Base-by-base conservation (phyloP, 2,888 invertebrate species). In the Phaedon cochleariae region DNA sequence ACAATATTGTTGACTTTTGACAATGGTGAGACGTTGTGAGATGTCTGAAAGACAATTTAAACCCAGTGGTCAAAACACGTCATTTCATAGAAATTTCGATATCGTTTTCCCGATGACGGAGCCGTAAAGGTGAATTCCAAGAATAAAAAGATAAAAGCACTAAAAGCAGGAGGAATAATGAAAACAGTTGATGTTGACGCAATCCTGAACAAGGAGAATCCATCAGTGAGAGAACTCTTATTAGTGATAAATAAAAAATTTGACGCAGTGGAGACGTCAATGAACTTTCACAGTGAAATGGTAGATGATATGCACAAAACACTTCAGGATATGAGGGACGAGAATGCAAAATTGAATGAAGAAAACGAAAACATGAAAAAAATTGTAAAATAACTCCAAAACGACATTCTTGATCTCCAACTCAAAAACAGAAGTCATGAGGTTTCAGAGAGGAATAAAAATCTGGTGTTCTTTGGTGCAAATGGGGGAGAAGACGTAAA, bases 161-260 rank as follows among this genome's bases (percentile, higher is more conserved):
- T 26, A 7, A 26, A 26, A 5, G 26, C 26, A 26, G 26, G 20
- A 49, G 15, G 21, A 49, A 49, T 21, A 20, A 21, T 21, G 49
- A 49, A 49, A 49, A 20, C 49, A 49, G 49, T 49, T 49, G 49
- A 49, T 21, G 10, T 49, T 49, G 49, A 49, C 49, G 49, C 18
- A 49, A 49, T 49, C 20, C 21, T 49, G 49, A 49, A 49, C 49
- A 49, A 49, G 49, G 49, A 49, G 22, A 49, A 49, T 49, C 49
- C 49, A 49, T 49, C 49, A 49, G 49, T 49, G 49, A 49, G 49
- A 49, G 49, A 49, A 49, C 49, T 49, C 49, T 21, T 49, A 49
- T 49, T 49, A 21, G 49, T 17, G 21, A 49, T 49, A 20, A 49
- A 49, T 21, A 49, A 20, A 21, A 49, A 52, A 26, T 52, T 52